Percentiles rank a stretch among this genome's conserved stretches.
Conservation (phyloP, 35 echinoderm and acorn worm genomes). For the Heliocidaris erythrogramma region DNA sequence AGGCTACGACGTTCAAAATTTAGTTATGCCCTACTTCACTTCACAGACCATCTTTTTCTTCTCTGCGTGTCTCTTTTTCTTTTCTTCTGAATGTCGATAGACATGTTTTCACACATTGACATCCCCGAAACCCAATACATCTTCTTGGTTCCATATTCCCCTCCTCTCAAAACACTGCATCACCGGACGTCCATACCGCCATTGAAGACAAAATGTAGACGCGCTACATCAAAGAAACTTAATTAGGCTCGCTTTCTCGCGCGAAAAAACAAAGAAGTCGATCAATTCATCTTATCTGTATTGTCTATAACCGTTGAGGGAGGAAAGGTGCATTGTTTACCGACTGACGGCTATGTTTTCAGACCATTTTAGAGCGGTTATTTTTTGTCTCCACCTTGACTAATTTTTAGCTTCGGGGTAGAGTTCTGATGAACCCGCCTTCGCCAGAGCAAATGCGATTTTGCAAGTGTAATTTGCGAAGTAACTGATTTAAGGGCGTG, state of each 20-base stretch:
- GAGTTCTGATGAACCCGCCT: background rate
- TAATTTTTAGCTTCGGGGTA: background rate
- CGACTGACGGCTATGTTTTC: background rate
- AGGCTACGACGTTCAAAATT: background rate
- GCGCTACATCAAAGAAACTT: slow-evolving; percentile 11
- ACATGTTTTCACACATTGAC: slow-evolving; percentile 17
- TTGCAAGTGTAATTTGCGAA: background rate
- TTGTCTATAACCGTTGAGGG: background rate
- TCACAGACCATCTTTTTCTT: background rate
- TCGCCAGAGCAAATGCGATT: background rate
- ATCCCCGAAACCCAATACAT: background rate
- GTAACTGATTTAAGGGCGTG: background rate
- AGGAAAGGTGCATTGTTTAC: slow-evolving; percentile 11
- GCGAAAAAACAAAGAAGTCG: slow-evolving; percentile 16
- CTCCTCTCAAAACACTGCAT: background rate
- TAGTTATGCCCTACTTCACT: slow-evolving; percentile 16
- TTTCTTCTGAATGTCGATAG: background rate
- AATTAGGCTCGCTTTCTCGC: slow-evolving; percentile 7
- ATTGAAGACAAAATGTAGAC: background rate
- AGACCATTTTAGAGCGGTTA: background rate
- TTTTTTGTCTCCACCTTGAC: background rate
- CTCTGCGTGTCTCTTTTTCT: background rate
- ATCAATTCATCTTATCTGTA: background rate
- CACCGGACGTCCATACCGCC: background rate
- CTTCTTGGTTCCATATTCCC: background rate